Evolutionary conservation across 2,888 invertebrate genomes (phyloP).

Genomic region (Atrina japonica): DNA sequence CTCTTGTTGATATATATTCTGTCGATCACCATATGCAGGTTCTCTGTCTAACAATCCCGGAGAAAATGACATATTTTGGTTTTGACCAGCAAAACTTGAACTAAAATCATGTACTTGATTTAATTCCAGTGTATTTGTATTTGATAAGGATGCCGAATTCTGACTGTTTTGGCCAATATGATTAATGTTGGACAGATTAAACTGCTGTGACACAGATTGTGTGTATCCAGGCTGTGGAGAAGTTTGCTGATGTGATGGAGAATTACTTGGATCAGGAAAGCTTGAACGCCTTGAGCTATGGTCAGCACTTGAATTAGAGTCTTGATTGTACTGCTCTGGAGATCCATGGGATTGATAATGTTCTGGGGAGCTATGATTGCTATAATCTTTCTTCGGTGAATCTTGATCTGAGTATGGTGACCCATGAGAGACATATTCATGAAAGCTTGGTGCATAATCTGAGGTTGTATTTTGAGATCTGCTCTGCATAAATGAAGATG

Average conservation of each 20-base stretch:
- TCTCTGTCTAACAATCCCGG: too few species aligned
- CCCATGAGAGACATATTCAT: slow-evolving; percentile 17
- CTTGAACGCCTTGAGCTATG: neutral
- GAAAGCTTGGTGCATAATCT: slow-evolving; percentile 17
- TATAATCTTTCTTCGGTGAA: slow-evolving; percentile 43
- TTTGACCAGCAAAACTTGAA: slow-evolving; percentile 1
- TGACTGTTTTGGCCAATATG: neutral
- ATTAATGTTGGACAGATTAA: slow-evolving; percentile 2
- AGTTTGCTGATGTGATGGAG: slow-evolving; percentile 3
- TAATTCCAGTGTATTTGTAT: neutral
- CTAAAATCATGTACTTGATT: neutral
- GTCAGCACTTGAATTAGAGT: slow-evolving; percentile 20
- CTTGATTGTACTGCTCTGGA: slow-evolving; percentile 32
- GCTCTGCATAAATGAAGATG: too few species aligned
- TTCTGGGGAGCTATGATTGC: slow-evolving; percentile 44
- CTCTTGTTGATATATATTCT: too few species aligned
- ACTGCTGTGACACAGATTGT: slow-evolving; percentile 8
- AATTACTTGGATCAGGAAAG: slow-evolving; percentile 10
- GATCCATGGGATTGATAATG: slow-evolving; percentile 41
- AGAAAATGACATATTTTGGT: neutral
- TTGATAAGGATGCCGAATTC: neutral
- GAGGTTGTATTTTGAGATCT: too few species aligned
- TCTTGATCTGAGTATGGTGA: slow-evolving; percentile 34
- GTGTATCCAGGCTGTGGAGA: slow-evolving; percentile 1
- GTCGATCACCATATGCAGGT: too few species aligned